Conservation (phyloP, 2,888 invertebrate species). For the Drosophila flavopinicola region DNA sequence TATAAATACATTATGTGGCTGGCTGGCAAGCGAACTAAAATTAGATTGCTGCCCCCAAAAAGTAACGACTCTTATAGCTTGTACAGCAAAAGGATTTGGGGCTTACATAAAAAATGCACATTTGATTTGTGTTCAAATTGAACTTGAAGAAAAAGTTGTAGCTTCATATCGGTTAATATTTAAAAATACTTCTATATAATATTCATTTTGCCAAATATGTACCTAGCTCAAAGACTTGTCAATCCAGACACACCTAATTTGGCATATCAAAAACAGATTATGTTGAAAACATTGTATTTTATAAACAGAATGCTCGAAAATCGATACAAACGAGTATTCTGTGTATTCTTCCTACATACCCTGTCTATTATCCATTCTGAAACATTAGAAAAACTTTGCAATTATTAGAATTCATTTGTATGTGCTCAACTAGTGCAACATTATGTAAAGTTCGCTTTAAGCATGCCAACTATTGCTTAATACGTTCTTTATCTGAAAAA, state of each 20-base stretch:
- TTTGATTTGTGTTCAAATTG: not conserved
- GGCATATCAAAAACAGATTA: not conserved
- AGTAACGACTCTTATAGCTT: not conserved
- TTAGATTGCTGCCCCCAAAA: slow-evolving; percentile 6
- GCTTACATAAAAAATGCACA: no score
- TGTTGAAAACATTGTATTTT: not conserved
- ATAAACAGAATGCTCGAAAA: not conserved
- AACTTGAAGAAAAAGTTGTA: not conserved
- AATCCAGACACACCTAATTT: not conserved
- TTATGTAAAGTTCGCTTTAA: slow-evolving; percentile 2
- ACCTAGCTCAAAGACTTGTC: no score
- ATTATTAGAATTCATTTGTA: no score
- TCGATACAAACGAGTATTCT: not conserved
- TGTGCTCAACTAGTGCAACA: not conserved
- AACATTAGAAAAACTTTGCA: not conserved
- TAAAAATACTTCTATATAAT: no score
- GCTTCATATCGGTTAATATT: no score
- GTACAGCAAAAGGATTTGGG: not conserved
- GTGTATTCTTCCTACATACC: no score
- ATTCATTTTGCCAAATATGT: no score
- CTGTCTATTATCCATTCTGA: not conserved
- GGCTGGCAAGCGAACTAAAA: slow-evolving; percentile 6
- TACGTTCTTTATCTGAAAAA: not conserved
- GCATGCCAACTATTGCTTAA: not conserved
- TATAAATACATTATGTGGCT: slow-evolving; percentile 42